phyloP scores from a whole-genome alignment of 2,888 invertebrate species.

The Uropetala carovei region DNA sequence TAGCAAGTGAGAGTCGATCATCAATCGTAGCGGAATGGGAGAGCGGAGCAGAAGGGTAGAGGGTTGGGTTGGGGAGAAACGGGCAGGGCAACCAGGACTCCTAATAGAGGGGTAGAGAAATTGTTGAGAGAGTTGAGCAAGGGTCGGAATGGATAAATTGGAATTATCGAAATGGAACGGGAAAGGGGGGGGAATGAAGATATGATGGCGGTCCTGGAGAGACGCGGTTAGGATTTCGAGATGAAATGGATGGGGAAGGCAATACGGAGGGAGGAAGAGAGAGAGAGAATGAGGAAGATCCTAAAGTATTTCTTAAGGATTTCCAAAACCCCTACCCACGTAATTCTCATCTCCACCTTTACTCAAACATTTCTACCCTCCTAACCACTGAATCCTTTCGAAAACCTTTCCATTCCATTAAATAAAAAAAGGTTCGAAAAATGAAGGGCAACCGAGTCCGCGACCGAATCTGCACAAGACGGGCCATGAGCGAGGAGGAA shows the following conservation, averaged over 20 bases:
- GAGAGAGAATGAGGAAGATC: background rate
- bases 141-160: constrained; percentile 55
- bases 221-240: constrained; percentile 2
- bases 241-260: background rate
- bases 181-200: background rate
- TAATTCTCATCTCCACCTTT: background rate
- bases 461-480: constrained; percentile 19
- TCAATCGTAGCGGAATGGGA: background rate
- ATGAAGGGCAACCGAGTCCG: background rate
- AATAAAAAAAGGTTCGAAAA: background rate
- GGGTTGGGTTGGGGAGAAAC: background rate
- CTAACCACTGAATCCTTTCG: background rate
- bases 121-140: constrained; percentile 28
- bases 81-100: background rate
- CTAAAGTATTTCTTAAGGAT: background rate
- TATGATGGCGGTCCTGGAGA: background rate
- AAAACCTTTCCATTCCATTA: background rate
- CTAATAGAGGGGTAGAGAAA: constrained; percentile 29
- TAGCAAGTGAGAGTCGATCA: background rate
- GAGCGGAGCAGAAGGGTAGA: background rate
- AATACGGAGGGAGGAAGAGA: background rate
- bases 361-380: background rate
- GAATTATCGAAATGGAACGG: constrained; percentile 57
- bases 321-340: background rate
- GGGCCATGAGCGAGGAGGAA: background rate